Evolutionary conservation across 2,113 vertebrate genomes (phyloP), one percentile per base, ranked within the genome.

Genomic region (Egretta garzetta): DNA sequence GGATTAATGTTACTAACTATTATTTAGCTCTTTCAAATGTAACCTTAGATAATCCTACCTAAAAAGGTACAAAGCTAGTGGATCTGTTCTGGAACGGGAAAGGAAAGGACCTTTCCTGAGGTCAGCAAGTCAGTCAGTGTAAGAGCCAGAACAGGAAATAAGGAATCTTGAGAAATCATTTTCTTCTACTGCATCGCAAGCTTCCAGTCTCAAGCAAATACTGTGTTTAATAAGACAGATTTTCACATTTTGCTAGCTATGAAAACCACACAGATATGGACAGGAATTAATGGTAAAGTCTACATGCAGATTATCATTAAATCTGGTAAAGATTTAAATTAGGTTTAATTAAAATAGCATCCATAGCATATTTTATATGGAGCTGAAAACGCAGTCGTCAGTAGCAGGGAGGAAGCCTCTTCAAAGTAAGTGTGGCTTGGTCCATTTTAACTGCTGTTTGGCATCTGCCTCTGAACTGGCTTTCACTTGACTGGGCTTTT

Each of bases 1-100:
- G 81, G 89, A 91, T 90, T 94, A 96, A 90, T 82, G 90, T 63
- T 84, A 39, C 87, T 93, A 91, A 87, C 87, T 82, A 37, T 87
- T 95, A 62, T 91, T 90, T 73, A 90, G 67, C 77, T 93, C 56
- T 62, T 94, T 93, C 81, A 88, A 82, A 82, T 85, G 62, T 91
- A 85, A 73, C 84, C 89, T 90, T 90, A 73, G 84, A 80, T 91
- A 92, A 92, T 96, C 80, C 60, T 94, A n/a, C 62, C 58, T 87
- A 35, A 87, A 91, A 94, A 63, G 58, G 28, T 55, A 76, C 26
- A 75, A 85, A 81, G 66, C 53, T 93, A 58, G 7, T 14, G 9
- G 24, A 17, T 85, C 33, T 55, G 50, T 82, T 91, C 50, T 47
- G 50, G 53, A 62, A 45, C 30, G 75, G 53, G 49, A 70, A 43